phyloP scores from a whole-genome alignment of 2,888 invertebrate species.

The Synanthedon formicaeformis region DNA sequence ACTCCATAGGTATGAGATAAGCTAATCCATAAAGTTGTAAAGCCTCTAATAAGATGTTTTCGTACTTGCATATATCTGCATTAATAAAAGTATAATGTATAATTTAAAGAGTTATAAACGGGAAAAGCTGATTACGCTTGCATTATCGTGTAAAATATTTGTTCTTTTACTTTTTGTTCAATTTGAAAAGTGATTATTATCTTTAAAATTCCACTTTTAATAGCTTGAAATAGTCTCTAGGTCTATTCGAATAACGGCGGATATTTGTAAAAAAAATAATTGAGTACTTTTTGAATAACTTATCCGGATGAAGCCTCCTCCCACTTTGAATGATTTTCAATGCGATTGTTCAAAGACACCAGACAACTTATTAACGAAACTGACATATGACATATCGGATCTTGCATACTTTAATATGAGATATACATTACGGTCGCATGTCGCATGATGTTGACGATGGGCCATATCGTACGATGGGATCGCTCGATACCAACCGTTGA shows the following conservation, averaged over 20 bases:
- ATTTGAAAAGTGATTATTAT: too few relatives aligned
- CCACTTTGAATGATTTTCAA: conserved; percentile 5
- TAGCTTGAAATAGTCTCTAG: too few relatives aligned
- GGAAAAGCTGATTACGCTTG: too few relatives aligned
- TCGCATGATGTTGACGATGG: conserved; percentile 19
- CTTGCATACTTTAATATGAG: conserved; percentile 32
- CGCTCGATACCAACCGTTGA: conserved; percentile 29
- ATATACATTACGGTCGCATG: conserved; percentile 36
- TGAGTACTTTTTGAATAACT: not conserved
- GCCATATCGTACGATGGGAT: conserved; percentile 41
- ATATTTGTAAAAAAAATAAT: too few relatives aligned
- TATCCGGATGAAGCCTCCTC: conserved; percentile 2
- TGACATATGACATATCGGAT: conserved; percentile 47
- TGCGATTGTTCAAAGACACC: not conserved
- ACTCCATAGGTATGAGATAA: conserved; percentile 33
- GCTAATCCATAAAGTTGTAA: conserved; percentile 42
- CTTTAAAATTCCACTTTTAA: too few relatives aligned
- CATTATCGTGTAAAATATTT: too few relatives aligned
- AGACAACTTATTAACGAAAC: conserved; percentile 28
- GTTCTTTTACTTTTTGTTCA: too few relatives aligned
- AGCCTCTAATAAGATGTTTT: conserved; percentile 29
- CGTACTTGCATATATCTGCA: conserved; percentile 19
- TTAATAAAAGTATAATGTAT: conserved; percentile 17
- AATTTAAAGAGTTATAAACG: conserved; percentile 8
- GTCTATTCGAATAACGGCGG: too few relatives aligned